Conservation (phyloP, 2,797 vertebrate genomes). For the Rhabdomys pumilio region DNA sequence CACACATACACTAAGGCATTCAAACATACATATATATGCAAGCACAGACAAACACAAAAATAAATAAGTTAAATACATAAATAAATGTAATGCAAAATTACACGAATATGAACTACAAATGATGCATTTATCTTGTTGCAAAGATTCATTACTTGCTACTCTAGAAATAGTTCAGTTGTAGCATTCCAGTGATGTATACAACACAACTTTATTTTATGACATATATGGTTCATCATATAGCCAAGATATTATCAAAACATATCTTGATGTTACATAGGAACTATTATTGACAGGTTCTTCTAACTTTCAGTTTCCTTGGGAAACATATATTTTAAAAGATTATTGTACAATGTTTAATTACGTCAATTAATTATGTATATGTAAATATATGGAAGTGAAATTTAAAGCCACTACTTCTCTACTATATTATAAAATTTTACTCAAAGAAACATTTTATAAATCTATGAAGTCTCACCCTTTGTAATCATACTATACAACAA, state of each 20-base stretch:
- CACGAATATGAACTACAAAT: not conserved
- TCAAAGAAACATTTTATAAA: not conserved
- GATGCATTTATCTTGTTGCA: not conserved
- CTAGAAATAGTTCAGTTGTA: not conserved
- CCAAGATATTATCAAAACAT: not conserved
- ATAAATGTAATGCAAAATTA: not conserved
- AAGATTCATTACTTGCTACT: not conserved
- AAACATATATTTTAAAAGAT: not conserved
- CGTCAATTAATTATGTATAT: not conserved
- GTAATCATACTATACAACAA: not conserved
- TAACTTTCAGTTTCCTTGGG: not conserved
- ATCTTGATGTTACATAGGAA: not conserved
- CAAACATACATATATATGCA: not conserved
- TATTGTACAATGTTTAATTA: not conserved
- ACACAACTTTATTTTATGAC: not conserved
- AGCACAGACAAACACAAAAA: not conserved
- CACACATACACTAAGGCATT: not conserved
- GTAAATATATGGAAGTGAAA: not conserved
- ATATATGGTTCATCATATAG: not conserved
- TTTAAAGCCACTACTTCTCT: not conserved
- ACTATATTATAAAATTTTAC: not conserved
- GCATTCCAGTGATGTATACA: not conserved
- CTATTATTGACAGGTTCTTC: not conserved
- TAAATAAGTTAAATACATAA: not conserved
- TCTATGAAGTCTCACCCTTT: not conserved